Evolutionary conservation across 2,888 invertebrate genomes (phyloP).

Genomic region (Flabesymbios commensalis): DNA sequence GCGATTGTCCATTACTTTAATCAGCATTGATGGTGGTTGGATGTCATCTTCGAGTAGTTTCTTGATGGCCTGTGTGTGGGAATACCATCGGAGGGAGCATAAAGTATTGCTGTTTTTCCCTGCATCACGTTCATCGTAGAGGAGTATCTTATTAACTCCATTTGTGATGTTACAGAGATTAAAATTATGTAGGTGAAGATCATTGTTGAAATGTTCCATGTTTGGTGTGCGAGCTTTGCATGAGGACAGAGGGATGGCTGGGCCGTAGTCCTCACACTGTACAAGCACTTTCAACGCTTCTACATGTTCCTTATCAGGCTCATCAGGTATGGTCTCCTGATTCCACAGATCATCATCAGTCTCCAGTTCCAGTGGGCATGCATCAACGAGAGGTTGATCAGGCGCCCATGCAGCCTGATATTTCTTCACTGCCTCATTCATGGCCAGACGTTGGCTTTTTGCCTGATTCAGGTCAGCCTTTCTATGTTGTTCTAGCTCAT

Average conservation of each 20-base stretch:
- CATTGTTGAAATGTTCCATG: constrained; percentile 13
- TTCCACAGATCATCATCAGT: background rate
- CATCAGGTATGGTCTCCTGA: background rate
- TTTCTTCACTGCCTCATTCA: constrained; percentile 12
- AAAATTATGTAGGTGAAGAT: constrained; percentile 16
- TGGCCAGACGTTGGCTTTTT: constrained; percentile 11
- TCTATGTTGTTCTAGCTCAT: background rate
- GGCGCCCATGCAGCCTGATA: constrained; percentile 2
- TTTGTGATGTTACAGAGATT: constrained; percentile 9
- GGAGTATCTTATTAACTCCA: constrained; percentile 6
- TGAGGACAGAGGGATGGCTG: constrained; percentile 14
- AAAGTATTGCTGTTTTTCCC: constrained; percentile 15
- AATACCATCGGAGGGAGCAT: constrained; percentile 10
- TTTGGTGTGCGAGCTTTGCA: constrained; percentile 8
- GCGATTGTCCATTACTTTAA: constrained; percentile 18
- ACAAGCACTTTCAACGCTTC: constrained; percentile 3
- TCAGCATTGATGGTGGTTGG: background rate
- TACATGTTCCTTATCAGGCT: background rate
- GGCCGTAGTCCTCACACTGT: constrained; percentile 14
- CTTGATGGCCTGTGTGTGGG: background rate
- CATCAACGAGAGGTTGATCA: constrained; percentile 1
- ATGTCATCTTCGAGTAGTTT: background rate
- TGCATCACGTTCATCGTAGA: constrained; percentile 14
- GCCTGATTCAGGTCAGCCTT: constrained; percentile 7
- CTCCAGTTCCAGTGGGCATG: background rate